Base-by-base conservation (phyloP, 1,140 invertebrate species). In the Conus ventricosus region DNA sequence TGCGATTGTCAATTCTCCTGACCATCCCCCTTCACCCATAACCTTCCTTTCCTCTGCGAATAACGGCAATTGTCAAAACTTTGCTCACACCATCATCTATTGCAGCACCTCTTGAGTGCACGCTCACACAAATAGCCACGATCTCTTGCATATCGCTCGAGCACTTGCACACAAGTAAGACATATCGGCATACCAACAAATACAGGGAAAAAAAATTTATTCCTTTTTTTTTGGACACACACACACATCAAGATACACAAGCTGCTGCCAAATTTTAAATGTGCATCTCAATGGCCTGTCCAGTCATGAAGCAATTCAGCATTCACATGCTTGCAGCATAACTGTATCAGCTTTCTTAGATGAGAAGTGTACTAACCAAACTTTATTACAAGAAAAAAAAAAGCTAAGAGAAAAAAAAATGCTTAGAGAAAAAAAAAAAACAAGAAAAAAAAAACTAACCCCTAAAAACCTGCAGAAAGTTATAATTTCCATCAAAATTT, bases 401-500 rank as follows among this genome's bases (percentile, higher is more conserved):
- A 25, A 6, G 15, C 25, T 4, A 4, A n/a, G 7, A 20, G 6
- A 84, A n/a, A 84, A 84, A 8, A 83, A 83, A 54, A n/a, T 54
- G 11, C 5, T 51, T 23, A 55, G 10, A 83, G 23, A n/a, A 55
- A 17, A 23, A 55, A 20, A 55, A 83, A 83, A 83, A 53, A 53
- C 0, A 8, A 81, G 5, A 81, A 81, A 55, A 83, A 55, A n/a
- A 83, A 55, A 54, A 54, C 17, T 10, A 57, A 55, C 17, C 4
- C 82, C 67, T 20, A 53, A 85, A 27, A 55, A 67, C 75, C 57
- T 87, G 20, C n/a, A 54, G 39, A 87, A 71, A 87, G 53, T 51
- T 87, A 23, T 87, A 57, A 87, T 23, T 85, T 87, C 75, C 85
- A 78, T 80, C 75, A 78, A 87, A 87, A 71, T 76, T 87, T 87